Base-by-base conservation (phyloP, 1,140 invertebrate species). In the Parasteatoda tepidariorum region DNA sequence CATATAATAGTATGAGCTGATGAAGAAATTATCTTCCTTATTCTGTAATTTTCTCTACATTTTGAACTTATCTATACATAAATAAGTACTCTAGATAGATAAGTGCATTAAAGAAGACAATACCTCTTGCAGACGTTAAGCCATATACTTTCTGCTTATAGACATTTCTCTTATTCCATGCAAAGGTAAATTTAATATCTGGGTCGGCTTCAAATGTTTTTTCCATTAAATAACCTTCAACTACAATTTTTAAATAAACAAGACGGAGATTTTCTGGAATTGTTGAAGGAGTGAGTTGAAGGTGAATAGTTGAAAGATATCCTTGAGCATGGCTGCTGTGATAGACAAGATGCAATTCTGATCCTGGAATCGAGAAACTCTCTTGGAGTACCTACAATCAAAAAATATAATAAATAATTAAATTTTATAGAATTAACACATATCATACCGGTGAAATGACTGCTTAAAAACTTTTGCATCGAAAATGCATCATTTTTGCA, bases 91-190 rank as follows among this genome's bases (percentile, higher is more conserved):
- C n/a, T n/a, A n/a, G n/a, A n/a, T n/a, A n/a, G n/a, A n/a, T n/a
- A n/a, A n/a, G n/a, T n/a, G n/a, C n/a, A n/a, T n/a, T n/a, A n/a
- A n/a, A n/a, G n/a, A 66, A 62, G 11, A 68, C 54, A 84, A 86
- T 86, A 90, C 89, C 89, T 87, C 87, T 89, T n/a, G 89, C 90
- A 41, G 87, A 88, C 0, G 90, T 89, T 55, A 91, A 88, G 30
- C 90, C 91, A 85, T 90, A 91, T 0, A 99, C 97, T 90, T 98
- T 98, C 90, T 99, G 97, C 87, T 97, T 95, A 89, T 98, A 99
- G 28, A 98, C 96, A 89, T 99, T 99, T 73, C 95, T 91, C 88
- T 98, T 97, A 89, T 98, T 97, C 98, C 98, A 99, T 0, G 96
- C 95, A 88, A 97, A 99, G 0, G 95, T 96, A 89, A 98, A 97